Percentiles rank a stretch among this genome's conserved stretches.
These are phyloP conservation scores for Anolis sagrei DNA, from an alignment of 2,113 vertebrate species.

Conservation along the genomic window DNA sequence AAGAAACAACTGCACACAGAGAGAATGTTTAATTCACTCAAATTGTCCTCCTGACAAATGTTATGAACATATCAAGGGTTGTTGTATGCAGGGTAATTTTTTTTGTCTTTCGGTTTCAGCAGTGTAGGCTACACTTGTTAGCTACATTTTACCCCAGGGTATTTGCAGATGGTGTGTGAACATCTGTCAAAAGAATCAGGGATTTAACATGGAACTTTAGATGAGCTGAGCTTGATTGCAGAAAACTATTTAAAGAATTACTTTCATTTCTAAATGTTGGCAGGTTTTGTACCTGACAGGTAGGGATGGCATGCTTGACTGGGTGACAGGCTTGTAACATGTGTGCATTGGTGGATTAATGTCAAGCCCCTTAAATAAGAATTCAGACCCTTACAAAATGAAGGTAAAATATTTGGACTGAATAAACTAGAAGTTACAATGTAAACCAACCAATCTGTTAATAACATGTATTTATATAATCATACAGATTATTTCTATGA, in stretches of 20 bases:
- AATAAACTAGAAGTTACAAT: background rate
- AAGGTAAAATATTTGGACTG: background rate
- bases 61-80: background rate
- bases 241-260: constrained; percentile 43
- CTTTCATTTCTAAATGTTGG: constrained; percentile 46
- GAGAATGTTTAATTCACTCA: background rate
- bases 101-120: background rate
- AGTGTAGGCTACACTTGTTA: background rate
- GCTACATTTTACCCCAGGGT: constrained; percentile 1
- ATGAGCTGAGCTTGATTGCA: constrained; percentile 22
- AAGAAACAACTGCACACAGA: background rate
- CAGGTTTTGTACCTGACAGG: constrained; percentile 41
- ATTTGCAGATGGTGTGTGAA: background rate
- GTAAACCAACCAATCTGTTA: too few species aligned
- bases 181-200: constrained; percentile 46
- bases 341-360: constrained; percentile 13
- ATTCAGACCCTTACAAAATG: constrained; percentile 11
- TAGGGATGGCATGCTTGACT: background rate
- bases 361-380: accelerated
- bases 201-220: constrained; percentile 21
- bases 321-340: constrained; percentile 27
- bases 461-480: too few species aligned
- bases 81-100: too few species aligned
- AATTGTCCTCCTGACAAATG: background rate
- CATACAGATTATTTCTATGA: too few species aligned